Evolutionary conservation across 2,797 vertebrate species (phyloP).

Genomic region (Sternotherus odoratus): DNA sequence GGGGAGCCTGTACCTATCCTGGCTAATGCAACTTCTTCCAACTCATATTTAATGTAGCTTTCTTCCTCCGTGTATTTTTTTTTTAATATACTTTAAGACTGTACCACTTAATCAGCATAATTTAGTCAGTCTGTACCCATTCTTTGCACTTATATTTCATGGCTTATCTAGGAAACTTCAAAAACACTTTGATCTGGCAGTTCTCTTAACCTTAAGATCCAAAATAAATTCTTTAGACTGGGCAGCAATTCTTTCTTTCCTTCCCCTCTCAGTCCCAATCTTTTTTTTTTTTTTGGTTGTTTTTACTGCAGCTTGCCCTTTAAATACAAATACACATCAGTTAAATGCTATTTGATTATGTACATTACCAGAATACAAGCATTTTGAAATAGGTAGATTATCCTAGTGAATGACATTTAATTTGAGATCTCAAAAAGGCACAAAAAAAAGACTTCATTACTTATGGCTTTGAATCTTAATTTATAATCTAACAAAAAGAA

Average conservation of each 20-base stretch:
- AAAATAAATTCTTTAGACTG: conserved; percentile 56
- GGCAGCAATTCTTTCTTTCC: conserved; percentile 54
- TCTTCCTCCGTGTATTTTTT: neutral
- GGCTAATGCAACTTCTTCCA: neutral
- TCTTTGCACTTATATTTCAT: conserved; percentile 1
- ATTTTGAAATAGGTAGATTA: neutral
- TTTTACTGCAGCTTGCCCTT: conserved; percentile 24
- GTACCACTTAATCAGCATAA: conserved; percentile 28
- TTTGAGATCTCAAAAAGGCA: neutral
- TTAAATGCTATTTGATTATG: neutral
- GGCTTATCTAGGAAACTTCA: conserved; percentile 60
- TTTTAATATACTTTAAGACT: conserved; percentile 42
- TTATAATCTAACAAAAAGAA: neutral
- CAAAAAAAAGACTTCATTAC: neutral
- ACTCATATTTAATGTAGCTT: neutral
- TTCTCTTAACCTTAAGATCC: conserved; percentile 5
- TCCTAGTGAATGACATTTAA: neutral
- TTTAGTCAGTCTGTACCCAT: neutral
- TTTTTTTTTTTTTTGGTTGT: neutral
- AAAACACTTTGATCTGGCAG: conserved; percentile 52
- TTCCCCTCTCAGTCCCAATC: conserved; percentile 43
- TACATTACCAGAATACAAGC: neutral
- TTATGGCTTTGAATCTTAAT: neutral
- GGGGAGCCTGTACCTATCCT: neutral
- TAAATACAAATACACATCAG: neutral